phyloP scores from a whole-genome alignment of 2,888 invertebrate species.

The Drosophila rellima region DNA sequence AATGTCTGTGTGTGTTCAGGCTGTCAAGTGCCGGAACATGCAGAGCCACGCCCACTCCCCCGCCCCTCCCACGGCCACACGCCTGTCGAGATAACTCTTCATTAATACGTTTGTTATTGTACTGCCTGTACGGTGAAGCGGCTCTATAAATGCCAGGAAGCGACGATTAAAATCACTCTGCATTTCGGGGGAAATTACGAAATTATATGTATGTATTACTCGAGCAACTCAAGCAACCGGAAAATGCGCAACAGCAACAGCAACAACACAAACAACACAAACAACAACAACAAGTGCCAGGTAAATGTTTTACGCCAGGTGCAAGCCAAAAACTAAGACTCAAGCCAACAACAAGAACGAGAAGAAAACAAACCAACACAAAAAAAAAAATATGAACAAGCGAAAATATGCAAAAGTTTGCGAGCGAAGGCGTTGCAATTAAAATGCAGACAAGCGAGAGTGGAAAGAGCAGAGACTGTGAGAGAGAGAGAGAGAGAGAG shows the following conservation, averaged over 20 bases:
- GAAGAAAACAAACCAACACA: constrained; percentile 10
- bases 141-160: constrained; percentile 57
- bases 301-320: constrained; percentile 40
- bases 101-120: constrained; percentile 11
- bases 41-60: constrained; percentile 27
- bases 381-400: not conserved
- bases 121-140: constrained; percentile 32
- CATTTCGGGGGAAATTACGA: constrained; percentile 70
- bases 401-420: constrained; percentile 50
- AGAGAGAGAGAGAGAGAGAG: not conserved
- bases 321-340: constrained; percentile 48
- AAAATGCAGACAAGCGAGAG: constrained; percentile 32
- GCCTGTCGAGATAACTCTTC: constrained; percentile 1
- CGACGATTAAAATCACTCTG: constrained; percentile 79
- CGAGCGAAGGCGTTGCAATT: constrained; percentile 35
- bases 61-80: not conserved
- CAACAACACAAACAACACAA: constrained; percentile 28
- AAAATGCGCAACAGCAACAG: constrained; percentile 56
- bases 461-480: not conserved
- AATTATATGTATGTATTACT: constrained; percentile 76
- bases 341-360: constrained; percentile 31
- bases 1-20: constrained; percentile 26
- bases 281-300: not conserved
- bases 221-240: constrained; percentile 65
- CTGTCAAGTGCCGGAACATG: constrained; percentile 48